phyloP scores from a whole-genome alignment of 2,113 vertebrate species.

The Sander vitreus region DNA sequence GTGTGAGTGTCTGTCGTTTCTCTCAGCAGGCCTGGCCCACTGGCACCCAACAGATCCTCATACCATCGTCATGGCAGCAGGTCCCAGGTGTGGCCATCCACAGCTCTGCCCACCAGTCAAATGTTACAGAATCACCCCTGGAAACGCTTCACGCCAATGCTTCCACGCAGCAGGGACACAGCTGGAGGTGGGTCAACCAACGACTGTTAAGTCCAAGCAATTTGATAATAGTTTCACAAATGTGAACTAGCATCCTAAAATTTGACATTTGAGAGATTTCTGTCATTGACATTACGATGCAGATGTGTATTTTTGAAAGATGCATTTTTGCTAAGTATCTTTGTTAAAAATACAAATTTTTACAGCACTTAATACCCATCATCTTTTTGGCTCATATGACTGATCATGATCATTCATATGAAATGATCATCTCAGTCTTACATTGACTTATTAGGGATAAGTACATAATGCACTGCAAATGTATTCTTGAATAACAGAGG shows the following conservation, averaged over 20 bases:
- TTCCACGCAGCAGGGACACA: conserved; percentile 88
- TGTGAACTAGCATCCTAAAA: not conserved
- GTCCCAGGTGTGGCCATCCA: conserved; percentile 95
- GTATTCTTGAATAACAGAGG: not conserved
- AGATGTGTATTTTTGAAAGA: not conserved
- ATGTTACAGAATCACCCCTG: conserved; percentile 85
- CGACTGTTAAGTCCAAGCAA: not conserved
- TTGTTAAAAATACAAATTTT: not conserved
- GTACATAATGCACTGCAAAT: not conserved
- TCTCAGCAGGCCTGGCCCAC: conserved; percentile 96
- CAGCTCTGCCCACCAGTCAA: conserved; percentile 89
- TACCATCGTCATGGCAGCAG: conserved; percentile 98
- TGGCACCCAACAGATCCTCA: conserved; percentile 96
- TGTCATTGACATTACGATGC: not conserved
- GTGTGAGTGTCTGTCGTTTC: conserved; percentile 11
- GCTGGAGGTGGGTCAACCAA: conserved; percentile 90
- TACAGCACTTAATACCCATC: not conserved
- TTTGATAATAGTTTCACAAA: not conserved
- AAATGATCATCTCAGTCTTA: not conserved
- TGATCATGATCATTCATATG: no score
- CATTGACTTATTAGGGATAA: not conserved
- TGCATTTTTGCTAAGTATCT: not conserved
- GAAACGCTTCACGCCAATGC: conserved; percentile 82
- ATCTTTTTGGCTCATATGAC: no score
- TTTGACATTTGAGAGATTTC: not conserved